Percentiles rank a stretch among this genome's conserved stretches.
Evolutionary conservation across 2,888 invertebrate genomes (phyloP).

Genomic region (Plebejus argus): DNA sequence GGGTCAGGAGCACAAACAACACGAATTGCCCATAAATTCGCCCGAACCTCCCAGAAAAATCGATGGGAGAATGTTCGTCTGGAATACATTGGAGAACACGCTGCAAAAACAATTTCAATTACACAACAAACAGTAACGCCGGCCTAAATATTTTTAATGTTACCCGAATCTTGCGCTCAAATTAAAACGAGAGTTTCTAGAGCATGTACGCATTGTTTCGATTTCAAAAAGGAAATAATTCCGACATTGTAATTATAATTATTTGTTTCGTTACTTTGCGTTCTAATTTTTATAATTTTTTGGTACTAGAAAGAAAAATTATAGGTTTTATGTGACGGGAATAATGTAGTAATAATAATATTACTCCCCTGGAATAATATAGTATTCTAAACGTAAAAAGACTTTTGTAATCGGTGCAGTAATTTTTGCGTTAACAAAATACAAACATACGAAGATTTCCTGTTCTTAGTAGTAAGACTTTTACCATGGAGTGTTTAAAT

Average conservation of each 20-base stretch:
- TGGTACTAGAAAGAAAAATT: too few relatives aligned
- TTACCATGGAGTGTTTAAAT: not conserved
- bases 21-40: conserved; percentile 24
- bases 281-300: not conserved
- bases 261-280: not conserved
- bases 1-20: conserved; percentile 27
- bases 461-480: too few relatives aligned
- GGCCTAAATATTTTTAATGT: conserved; percentile 15
- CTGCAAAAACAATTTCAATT: conserved; percentile 13
- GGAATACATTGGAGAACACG: not conserved
- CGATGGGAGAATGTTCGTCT: conserved; percentile 2
- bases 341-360: too few relatives aligned
- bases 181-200: conserved; percentile 15
- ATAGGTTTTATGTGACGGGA: too few relatives aligned
- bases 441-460: too few relatives aligned
- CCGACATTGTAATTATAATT: not conserved
- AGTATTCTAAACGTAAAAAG: too few relatives aligned
- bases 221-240: not conserved
- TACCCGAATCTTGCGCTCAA: not conserved
- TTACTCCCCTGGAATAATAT: too few relatives aligned
- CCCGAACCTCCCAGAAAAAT: conserved; percentile 26
- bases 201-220: conserved; percentile 6
- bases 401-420: too few relatives aligned
- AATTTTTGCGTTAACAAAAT: too few relatives aligned
- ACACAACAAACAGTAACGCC: not conserved